Conservation (phyloP, 2,888 invertebrate species). For the Micropterix aruncella region DNA sequence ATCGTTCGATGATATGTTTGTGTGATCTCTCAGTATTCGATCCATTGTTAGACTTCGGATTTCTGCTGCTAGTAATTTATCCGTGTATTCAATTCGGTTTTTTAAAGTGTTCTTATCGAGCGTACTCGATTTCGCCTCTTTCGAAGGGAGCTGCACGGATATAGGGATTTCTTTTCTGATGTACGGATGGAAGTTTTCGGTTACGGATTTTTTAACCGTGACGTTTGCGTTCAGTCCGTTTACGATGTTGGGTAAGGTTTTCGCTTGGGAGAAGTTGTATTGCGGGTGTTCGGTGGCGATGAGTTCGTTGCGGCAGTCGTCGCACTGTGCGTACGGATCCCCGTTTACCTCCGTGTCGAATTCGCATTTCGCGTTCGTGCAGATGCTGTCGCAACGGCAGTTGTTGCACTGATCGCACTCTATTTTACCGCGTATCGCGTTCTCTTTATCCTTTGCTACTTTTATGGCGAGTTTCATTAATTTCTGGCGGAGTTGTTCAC, state of each 20-base stretch:
- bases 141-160: slow-evolving; percentile 16
- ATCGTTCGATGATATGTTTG: slow-evolving; percentile 10
- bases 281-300: background rate
- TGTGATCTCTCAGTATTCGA: slow-evolving; percentile 25
- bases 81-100: slow-evolving; percentile 35
- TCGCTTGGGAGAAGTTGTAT: slow-evolving; percentile 15
- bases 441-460: slow-evolving; percentile 30
- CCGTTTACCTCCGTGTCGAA: slow-evolving; percentile 19
- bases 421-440: slow-evolving; percentile 38
- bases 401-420: slow-evolving; percentile 36
- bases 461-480: slow-evolving; percentile 47
- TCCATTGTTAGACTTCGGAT: slow-evolving; percentile 31
- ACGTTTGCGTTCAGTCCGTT: slow-evolving; percentile 21
- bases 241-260: slow-evolving; percentile 22
- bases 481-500: slow-evolving; percentile 50
- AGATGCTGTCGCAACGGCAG: slow-evolving; percentile 33
- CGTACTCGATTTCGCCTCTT: slow-evolving; percentile 19
- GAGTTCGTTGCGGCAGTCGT: background rate
- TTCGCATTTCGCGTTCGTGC: slow-evolving; percentile 36
- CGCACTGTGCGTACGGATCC: background rate
- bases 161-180: slow-evolving; percentile 33
- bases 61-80: slow-evolving; percentile 35
- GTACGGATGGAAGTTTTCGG: slow-evolving; percentile 35
- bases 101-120: slow-evolving; percentile 25
- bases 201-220: slow-evolving; percentile 30